Conservation (phyloP, 2,888 invertebrate species). For the Trissoscelio sp. region DNA sequence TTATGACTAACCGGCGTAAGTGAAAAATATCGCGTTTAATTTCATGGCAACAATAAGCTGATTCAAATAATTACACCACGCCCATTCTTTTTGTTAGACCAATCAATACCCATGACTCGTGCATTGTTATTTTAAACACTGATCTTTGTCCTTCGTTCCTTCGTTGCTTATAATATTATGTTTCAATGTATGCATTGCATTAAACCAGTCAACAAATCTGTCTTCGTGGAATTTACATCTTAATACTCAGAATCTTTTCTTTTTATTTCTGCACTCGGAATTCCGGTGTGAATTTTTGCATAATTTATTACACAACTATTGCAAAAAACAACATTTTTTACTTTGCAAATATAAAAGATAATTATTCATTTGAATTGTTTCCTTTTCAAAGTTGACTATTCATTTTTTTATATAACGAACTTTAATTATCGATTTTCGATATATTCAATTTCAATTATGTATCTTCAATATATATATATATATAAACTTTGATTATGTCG, state of each 20-base stretch:
- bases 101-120: constrained; percentile 57
- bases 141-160: constrained; percentile 60
- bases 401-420: too few relatives aligned
- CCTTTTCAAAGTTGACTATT: too few relatives aligned
- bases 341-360: neutral
- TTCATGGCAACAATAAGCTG: constrained; percentile 48
- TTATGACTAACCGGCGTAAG: constrained; percentile 37
- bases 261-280: constrained; percentile 9
- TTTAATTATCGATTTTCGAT: too few relatives aligned
- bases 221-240: constrained; percentile 56
- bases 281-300: constrained; percentile 26
- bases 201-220: constrained; percentile 57
- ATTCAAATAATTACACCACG: constrained; percentile 50
- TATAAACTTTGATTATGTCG: too few relatives aligned
- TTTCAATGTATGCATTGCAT: constrained; percentile 54
- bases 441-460: too few relatives aligned
- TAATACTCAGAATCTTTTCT: constrained; percentile 42
- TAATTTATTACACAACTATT: constrained; percentile 18
- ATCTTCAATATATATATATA: too few relatives aligned
- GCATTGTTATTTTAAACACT: constrained; percentile 55
- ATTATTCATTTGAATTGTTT: too few relatives aligned
- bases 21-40: constrained; percentile 54
- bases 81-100: constrained; percentile 58
- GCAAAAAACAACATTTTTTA: neutral
- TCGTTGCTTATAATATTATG: constrained; percentile 56